Evolutionary conservation across 2,888 invertebrate species (phyloP).

Genomic region (Hydrotaea diabolus): DNA sequence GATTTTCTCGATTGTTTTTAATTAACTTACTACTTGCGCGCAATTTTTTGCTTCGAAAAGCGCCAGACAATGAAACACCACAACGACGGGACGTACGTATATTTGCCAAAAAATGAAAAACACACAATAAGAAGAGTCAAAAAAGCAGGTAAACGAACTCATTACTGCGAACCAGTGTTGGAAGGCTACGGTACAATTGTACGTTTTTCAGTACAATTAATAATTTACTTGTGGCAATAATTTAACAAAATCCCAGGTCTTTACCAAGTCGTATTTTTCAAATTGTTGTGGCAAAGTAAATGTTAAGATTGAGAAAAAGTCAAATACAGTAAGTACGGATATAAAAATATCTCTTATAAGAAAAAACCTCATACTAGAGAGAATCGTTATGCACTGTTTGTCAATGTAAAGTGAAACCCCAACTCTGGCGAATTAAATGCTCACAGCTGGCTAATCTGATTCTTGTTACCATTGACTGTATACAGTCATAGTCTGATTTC

Average conservation of each 20-base stretch:
- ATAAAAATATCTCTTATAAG: no score
- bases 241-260: neutral
- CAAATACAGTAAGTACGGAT: no score
- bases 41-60: slow-evolving; percentile 48
- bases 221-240: neutral
- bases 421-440: no score
- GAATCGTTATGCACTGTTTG: no score
- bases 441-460: no score
- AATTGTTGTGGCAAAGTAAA: no score
- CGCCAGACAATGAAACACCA: slow-evolving; percentile 60
- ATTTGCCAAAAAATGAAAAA: slow-evolving; percentile 50
- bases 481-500: no score
- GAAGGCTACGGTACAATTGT: neutral
- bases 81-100: slow-evolving; percentile 46
- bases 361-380: no score
- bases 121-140: slow-evolving; percentile 37
- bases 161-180: slow-evolving; percentile 38
- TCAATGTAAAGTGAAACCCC: no score
- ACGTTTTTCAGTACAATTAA: neutral
- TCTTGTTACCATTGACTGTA: no score
- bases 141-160: slow-evolving; percentile 63
- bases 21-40: slow-evolving; percentile 46
- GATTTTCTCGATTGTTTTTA: slow-evolving; percentile 35
- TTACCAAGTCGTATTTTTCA: no score
- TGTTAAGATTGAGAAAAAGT: no score